phyloP scores from a whole-genome alignment of 1,140 invertebrate species.

The Globodera rostochiensis region DNA sequence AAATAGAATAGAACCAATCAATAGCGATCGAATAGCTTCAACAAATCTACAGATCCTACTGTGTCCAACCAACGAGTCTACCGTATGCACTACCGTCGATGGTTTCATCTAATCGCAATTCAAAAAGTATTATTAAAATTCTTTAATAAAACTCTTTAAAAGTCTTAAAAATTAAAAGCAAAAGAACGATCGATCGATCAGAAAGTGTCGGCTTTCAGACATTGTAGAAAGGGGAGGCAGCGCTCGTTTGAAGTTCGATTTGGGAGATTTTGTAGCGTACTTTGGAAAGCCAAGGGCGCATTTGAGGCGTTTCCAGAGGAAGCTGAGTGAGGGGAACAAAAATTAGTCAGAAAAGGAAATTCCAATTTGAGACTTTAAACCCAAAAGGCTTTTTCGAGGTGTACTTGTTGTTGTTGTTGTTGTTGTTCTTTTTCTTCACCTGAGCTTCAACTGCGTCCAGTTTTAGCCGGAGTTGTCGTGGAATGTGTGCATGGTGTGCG shows the following conservation, averaged over 20 bases:
- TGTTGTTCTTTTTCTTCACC: neutral
- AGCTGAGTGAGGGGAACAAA: conserved; percentile 15
- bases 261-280: conserved; percentile 97
- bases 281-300: conserved; percentile 79
- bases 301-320: conserved; percentile 64
- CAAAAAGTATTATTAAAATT: neutral
- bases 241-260: conserved; percentile 91
- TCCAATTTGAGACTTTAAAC: no score
- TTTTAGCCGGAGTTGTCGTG: conserved; percentile 84
- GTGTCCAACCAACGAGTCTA: conserved; percentile 2
- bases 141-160: neutral
- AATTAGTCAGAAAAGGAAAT: no score
- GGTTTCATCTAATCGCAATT: conserved; percentile 8
- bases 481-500: conserved; percentile 81
- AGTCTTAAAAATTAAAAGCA: neutral
- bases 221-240: conserved; percentile 82
- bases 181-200: neutral
- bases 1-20: no score
- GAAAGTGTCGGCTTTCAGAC: conserved; percentile 68
- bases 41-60: conserved; percentile 7
- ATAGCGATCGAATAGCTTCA: neutral
- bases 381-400: neutral
- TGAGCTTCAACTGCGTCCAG: conserved; percentile 81
- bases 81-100: conserved; percentile 9
- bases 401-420: conserved; percentile 6